Evolutionary conservation across 2,113 vertebrate genomes (phyloP).

Genomic region (Macrotis lagotis): DNA sequence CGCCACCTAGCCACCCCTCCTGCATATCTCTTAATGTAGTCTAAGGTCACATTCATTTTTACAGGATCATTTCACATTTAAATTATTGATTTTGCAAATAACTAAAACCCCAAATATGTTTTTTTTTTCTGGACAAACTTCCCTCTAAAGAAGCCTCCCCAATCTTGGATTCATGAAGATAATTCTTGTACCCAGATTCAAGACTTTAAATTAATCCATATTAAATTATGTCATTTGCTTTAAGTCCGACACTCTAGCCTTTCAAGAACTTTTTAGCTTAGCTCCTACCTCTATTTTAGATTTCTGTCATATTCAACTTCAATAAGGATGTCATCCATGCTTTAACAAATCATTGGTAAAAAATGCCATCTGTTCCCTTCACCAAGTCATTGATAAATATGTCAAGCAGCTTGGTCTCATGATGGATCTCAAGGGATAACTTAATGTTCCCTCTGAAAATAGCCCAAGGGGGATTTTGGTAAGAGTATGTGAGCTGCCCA

Average conservation of each 20-base stretch:
- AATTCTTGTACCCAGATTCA: neutral
- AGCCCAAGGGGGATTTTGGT: neutral
- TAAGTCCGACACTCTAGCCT: neutral
- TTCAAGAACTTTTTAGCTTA: neutral
- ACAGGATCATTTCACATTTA: no score
- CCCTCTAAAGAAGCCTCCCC: neutral
- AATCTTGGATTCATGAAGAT: neutral
- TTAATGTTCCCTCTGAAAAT: neutral
- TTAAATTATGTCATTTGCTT: neutral
- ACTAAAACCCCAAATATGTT: neutral
- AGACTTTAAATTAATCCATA: neutral
- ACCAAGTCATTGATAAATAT: neutral
- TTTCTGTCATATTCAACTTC: neutral
- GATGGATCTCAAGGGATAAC: neutral
- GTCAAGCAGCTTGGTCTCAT: neutral
- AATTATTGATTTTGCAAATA: no score
- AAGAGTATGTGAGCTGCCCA: neutral
- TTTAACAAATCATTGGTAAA: neutral
- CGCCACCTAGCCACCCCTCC: no score
- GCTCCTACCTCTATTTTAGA: neutral
- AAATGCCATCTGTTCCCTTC: neutral
- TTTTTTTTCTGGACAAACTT: neutral
- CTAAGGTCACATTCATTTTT: no score
- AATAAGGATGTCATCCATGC: neutral
- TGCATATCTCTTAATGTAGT: neutral